A percentile compares a stretch with the other conserved stretches of the same genome.
Conservation (phyloP, 2,888 invertebrate genomes). For the Hylaea fasciaria region DNA sequence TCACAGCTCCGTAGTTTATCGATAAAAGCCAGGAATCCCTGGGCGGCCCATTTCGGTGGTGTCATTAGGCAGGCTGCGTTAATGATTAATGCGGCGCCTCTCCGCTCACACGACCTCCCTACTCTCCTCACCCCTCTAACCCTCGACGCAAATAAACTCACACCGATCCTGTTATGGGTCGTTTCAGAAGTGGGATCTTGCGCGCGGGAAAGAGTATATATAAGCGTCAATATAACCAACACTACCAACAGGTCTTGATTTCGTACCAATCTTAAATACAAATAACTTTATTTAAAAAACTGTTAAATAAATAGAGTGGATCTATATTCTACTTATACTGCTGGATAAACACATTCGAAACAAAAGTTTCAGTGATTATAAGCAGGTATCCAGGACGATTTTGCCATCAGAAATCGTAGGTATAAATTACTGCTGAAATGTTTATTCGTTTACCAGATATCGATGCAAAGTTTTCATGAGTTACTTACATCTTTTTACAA, state of each 20-base stretch:
- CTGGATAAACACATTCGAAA: too few relatives aligned
- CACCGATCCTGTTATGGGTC: conserved; percentile 57
- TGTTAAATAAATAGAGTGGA: too few relatives aligned
- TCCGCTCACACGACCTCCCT: conserved; percentile 65
- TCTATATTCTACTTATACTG: too few relatives aligned
- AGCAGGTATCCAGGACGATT: not conserved
- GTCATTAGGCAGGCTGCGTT: conserved; percentile 84
- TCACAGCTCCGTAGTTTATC: conserved; percentile 51
- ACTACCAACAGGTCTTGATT: too few relatives aligned
- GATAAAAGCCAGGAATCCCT: conserved; percentile 56
- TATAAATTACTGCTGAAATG: too few relatives aligned
- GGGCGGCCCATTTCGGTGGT: conserved; percentile 76
- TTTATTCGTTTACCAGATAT: too few relatives aligned
- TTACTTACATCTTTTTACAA: not conserved
- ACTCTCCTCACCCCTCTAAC: conserved; percentile 45
- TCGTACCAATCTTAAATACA: too few relatives aligned
- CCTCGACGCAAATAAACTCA: conserved; percentile 76
- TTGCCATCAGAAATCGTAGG: not conserved
- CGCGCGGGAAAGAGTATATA: not conserved
- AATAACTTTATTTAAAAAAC: too few relatives aligned
- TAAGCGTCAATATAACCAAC: too few relatives aligned
- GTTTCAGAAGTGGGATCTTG: not conserved
- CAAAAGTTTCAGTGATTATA: too few relatives aligned
- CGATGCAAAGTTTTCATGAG: not conserved
- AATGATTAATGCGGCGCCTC: conserved; percentile 84